Percentiles rank a stretch among this genome's conserved stretches.
phyloP scores from a whole-genome alignment of 2,888 invertebrate genomes.

The Poecilus cupreus region DNA sequence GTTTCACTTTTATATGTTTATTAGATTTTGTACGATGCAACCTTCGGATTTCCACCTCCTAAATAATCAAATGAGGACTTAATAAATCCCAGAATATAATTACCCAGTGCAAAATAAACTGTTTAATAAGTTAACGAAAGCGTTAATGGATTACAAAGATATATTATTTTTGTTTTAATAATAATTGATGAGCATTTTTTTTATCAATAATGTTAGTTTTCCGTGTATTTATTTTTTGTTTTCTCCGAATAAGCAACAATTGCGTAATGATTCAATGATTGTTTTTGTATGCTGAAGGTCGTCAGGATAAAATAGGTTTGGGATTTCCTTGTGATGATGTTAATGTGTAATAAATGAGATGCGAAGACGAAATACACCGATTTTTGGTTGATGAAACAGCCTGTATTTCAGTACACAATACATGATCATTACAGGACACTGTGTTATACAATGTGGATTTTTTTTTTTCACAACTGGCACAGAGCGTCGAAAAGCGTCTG shows the following conservation, averaged over 20 bases:
- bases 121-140: neutral
- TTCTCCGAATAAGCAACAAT: neutral
- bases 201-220: neutral
- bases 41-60: constrained; percentile 25
- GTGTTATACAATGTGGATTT: constrained; percentile 53
- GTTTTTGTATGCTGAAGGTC: neutral
- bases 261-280: neutral
- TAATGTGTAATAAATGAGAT: neutral
- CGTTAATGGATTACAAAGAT: neutral
- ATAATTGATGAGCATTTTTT: neutral
- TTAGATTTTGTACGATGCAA: constrained; percentile 18
- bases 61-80: constrained; percentile 9
- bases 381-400: constrained; percentile 52
- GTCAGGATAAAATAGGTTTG: neutral
- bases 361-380: neutral
- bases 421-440: constrained; percentile 56
- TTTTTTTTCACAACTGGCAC: constrained; percentile 49
- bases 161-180: neutral
- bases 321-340: constrained; percentile 7
- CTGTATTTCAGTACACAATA: constrained; percentile 57
- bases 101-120: neutral
- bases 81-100: constrained; percentile 7
- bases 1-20: constrained; percentile 13
- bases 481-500: constrained; percentile 53
- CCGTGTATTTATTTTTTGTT: neutral